Base-by-base conservation (phyloP, 1,140 invertebrate genomes). In the Cydia fagiglandana region DNA sequence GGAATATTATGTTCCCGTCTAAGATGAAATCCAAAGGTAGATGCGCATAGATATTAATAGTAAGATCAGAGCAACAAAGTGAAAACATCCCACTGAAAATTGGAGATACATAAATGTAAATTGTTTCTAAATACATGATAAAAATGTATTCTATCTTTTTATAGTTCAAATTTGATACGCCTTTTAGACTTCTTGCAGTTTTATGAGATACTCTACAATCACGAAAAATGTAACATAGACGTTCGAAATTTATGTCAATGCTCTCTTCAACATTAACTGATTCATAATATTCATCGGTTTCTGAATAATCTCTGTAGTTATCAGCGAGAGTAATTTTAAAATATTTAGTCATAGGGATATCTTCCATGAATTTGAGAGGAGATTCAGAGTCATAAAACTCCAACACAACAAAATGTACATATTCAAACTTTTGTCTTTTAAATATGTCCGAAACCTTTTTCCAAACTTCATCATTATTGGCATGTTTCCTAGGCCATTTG, bases 271-370 rank as follows among this genome's bases (percentile, higher is more conserved):
- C 53, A 47, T 61, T 38, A 0, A 34, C 28, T 4, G 64, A n/a
- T 34, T 75, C 68, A 6, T 75, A 41, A 13, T 73, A 41, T 6
- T 77, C 28, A 7, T 75, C 47, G 13, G 76, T 12, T 24, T 77
- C 77, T 38, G 68, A 76, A 20, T 77, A 76, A 10, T 82, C 77
- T 70, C 68, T 79, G 50, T 79, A 80, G 73, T 82, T 82, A 30
- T 80, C 81, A 53, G 81, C 77, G 4, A 82, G 47, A 28, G 81
- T 82, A 50, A 82, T 66, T 76, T 78, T 78, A n/a, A 82, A 56
- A 70, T 80, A 66, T 41, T 82, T 70, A 38, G 77, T 70, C 5
- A 24, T 30, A n/a, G 75, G 76, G 2, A 78, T 20, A 17, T 74
- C 77, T 64, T 79, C 77, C 13, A 80, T 34, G 28, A 82, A 80